phyloP scores from a whole-genome alignment of 1,140 invertebrate species.

The Drosophila melanogaster region Release_6_plus_ISO1_MT NC_004354.4:18474001-18474500 shows the following conservation, averaged over 20 bases:
- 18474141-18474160: too few species aligned
- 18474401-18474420: constrained; percentile 10
- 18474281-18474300: neutral
- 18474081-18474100: too few species aligned
- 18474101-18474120: too few species aligned
- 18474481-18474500: neutral
- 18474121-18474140: too few species aligned
- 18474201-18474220: too few species aligned
- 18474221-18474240: neutral
- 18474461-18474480: too few species aligned
- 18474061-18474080: too few species aligned
- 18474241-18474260: neutral
- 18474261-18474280: constrained; percentile 2
- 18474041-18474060: neutral
- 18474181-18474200: too few species aligned
- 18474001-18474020: constrained; percentile 40
- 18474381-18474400: constrained; percentile 22
- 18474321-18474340: neutral
- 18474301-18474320: neutral
- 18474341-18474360: neutral
- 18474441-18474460: constrained; percentile 11
- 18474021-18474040: constrained; percentile 4
- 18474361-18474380: constrained; percentile 21
- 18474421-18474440: constrained; percentile 5
- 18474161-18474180: too few species aligned